Percentiles rank a stretch among this genome's conserved stretches.
Conservation (phyloP, 2,797 vertebrate genomes). For the Nannoperca obscura region DNA sequence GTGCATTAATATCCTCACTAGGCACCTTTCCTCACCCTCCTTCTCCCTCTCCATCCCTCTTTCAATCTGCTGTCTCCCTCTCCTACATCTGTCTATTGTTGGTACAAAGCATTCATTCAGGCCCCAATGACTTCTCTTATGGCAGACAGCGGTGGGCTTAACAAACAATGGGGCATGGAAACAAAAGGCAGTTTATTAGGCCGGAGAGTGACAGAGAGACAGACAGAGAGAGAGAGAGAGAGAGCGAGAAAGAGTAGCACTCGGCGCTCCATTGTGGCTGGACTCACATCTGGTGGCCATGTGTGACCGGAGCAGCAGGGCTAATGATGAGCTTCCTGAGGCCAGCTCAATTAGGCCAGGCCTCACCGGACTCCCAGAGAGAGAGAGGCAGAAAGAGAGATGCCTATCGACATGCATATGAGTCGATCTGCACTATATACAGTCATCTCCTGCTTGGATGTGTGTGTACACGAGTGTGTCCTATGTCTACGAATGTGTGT, state of each 20-base stretch:
- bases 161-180: constrained; percentile 89
- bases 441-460: constrained; percentile 9
- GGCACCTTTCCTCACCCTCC: constrained; percentile 53
- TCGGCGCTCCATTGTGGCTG: constrained; percentile 87
- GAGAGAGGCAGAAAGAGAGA: constrained; percentile 74
- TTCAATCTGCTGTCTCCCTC: constrained; percentile 56
- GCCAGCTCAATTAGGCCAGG: constrained; percentile 92
- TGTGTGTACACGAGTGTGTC: not conserved
- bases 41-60: constrained; percentile 39
- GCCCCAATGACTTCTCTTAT: constrained; percentile 84
- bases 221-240: constrained; percentile 36
- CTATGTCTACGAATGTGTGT: not conserved
- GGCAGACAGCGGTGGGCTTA: constrained; percentile 83
- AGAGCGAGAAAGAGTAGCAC: constrained; percentile 72
- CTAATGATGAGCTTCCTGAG: constrained; percentile 99
- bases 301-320: constrained; percentile 90
- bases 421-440: constrained; percentile 42
- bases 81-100: constrained; percentile 79
- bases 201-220: constrained; percentile 72
- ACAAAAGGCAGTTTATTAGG: constrained; percentile 96
- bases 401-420: constrained; percentile 73
- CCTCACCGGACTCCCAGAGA: constrained; percentile 84
- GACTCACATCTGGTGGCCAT: constrained; percentile 97
- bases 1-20: constrained; percentile 78
- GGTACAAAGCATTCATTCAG: constrained; percentile 92